Conservation (phyloP, 2,797 vertebrate genomes). For the Mionectes olivaceus region DNA sequence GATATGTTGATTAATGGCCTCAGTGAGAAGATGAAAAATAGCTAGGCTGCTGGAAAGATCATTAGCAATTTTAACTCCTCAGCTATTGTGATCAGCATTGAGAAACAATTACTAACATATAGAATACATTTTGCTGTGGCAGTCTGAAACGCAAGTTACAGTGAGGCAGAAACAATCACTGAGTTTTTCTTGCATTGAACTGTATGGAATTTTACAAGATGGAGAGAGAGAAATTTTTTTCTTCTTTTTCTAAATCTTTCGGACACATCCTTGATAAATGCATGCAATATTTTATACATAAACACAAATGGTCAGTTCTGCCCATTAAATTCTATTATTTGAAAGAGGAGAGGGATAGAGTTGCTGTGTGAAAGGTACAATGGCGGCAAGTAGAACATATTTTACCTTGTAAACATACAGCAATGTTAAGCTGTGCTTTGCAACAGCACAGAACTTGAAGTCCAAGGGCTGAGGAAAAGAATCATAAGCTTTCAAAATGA, state of each 20-base stretch:
- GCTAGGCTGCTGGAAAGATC: slow-evolving; percentile 51
- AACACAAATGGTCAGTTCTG: background rate
- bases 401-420: background rate
- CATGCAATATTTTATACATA: background rate
- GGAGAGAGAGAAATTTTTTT: background rate
- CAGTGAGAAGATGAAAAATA: slow-evolving; percentile 50
- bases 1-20: slow-evolving; percentile 76
- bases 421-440: background rate
- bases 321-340: background rate
- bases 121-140: background rate
- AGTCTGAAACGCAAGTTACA: background rate
- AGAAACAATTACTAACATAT: slow-evolving; percentile 7
- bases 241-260: background rate
- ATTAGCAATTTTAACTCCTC: slow-evolving; percentile 62
- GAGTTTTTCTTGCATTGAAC: background rate
- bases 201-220: background rate
- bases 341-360: background rate
- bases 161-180: background rate
- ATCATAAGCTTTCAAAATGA: background rate
- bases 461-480: background rate
- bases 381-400: accelerated
- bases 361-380: background rate
- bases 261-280: background rate
- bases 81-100: background rate
- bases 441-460: background rate